A percentile compares a stretch with the other conserved stretches of the same genome.
Evolutionary conservation across 2,888 invertebrate genomes (phyloP).

Genomic region (Pycnomerus fuliginosus): DNA sequence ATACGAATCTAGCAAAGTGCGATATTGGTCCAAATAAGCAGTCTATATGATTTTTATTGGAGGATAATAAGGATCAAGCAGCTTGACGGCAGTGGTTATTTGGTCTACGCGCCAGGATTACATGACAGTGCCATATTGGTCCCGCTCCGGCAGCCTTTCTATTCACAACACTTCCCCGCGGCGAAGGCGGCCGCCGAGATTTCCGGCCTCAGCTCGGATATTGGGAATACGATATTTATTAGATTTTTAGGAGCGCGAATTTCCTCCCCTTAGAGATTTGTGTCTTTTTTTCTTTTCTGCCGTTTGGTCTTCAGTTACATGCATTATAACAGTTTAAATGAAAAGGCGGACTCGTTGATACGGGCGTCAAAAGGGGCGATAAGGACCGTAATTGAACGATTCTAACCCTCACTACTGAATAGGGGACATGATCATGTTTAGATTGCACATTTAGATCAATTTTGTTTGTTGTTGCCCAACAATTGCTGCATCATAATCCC

Average conservation of each 20-base stretch:
- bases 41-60: constrained; percentile 36
- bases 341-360: constrained; percentile 46
- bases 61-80: constrained; percentile 31
- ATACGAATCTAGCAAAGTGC: constrained; percentile 10
- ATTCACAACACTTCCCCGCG: constrained; percentile 22
- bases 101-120: constrained; percentile 34
- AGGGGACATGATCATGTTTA: constrained; percentile 51
- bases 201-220: constrained; percentile 42
- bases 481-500: constrained; percentile 53
- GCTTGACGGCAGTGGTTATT: constrained; percentile 11
- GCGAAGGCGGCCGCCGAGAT: constrained; percentile 26
- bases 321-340: constrained; percentile 42
- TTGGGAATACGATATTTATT: constrained; percentile 51
- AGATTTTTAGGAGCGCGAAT: constrained; percentile 47
- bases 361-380: constrained; percentile 48
- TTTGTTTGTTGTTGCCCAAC: constrained; percentile 53
- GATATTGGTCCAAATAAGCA: constrained; percentile 31
- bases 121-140: constrained; percentile 46
- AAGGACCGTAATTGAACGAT: constrained; percentile 51
- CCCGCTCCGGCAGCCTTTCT: constrained; percentile 26
- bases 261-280: constrained; percentile 34
- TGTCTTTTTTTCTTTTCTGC: no score
- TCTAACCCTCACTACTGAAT: constrained; percentile 43
- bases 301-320: no score
- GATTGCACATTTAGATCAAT: constrained; percentile 54